Evolutionary conservation across 2,113 vertebrate species (phyloP), one percentile per base, ranked within the genome.

Genomic region (Trematocara macrostoma): DNA sequence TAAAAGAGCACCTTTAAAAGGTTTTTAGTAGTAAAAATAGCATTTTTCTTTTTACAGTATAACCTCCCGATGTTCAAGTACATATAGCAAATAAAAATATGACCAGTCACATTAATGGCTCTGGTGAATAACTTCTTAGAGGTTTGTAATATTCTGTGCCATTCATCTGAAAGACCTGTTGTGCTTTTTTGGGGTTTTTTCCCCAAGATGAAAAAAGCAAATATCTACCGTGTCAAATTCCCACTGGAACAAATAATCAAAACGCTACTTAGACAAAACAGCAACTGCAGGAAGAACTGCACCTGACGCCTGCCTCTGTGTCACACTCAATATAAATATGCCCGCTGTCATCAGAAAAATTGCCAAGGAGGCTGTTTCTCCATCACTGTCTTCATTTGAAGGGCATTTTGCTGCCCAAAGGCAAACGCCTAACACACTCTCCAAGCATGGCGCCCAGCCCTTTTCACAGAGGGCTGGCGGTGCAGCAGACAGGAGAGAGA

Each of bases 321-420:
- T 91, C 92, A 92, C 84, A 89, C 85, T 92, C 79, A 23, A 91
- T 91, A 91, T 92, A 89, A 95, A 93, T 90, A 92, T 29, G 84
- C 81, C 89, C 64, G 45, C 74, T 91, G 90, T 93, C 91, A 93
- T 93, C 89, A 91, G 86, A 88, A 91, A 92, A 93, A 89, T 86
- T 84, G 86, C 92, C 84, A 91, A 82, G 78, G 90, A 94, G 87
- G 91, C 84, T 84, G 90, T 94, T 94, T 93, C 90, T 94, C 92
- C 89, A 92, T 94, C 95, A 94, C 91, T 93, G 92, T 95, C 93
- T 95, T 90, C 86, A 92, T 95, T 94, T 96, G 93, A 96, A 95
- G 95, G 94, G 88, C 95, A 93, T 96, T 95, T 95, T 86, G 85
- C 91, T 71, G 92, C 93, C 95, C 92, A 94, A 94, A 95, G 95